Conservation (phyloP, 2,113 vertebrate species). For the Gavia stellata region DNA sequence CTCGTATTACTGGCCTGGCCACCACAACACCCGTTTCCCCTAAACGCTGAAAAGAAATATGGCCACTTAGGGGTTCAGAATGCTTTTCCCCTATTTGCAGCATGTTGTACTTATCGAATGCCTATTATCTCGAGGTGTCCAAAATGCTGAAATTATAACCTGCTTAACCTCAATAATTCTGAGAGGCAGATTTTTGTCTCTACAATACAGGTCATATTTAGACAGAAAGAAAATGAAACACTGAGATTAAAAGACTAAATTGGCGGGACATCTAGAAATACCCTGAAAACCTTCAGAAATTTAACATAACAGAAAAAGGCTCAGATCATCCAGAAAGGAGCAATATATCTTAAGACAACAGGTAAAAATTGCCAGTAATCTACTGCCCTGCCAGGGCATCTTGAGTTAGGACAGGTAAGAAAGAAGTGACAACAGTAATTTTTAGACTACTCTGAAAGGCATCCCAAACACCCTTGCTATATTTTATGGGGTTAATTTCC, state of each 20-base stretch:
- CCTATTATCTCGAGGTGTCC: not conserved
- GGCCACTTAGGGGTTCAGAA: not conserved
- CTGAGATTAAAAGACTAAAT: not conserved
- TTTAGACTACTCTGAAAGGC: not conserved
- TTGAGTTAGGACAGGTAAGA: not conserved
- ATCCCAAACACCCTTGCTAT: not conserved
- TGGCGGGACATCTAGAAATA: not conserved
- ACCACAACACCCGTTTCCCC: not conserved
- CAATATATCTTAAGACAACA: not conserved
- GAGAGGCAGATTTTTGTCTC: not conserved
- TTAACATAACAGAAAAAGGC: not conserved
- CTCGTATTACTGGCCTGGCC: not conserved
- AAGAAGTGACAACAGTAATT: not conserved
- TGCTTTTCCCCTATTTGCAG: not conserved
- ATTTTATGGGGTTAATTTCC: not conserved
- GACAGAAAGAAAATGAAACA: not conserved
- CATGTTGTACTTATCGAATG: not conserved
- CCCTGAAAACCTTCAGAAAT: not conserved
- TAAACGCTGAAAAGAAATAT: not conserved
- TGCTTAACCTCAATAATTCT: not conserved
- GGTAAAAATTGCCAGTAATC: not conserved
- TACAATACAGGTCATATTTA: not conserved
- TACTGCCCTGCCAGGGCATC: not conserved
- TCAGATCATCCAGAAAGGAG: not conserved
- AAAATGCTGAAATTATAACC: slow-evolving; percentile 16